Conservation (phyloP, 2,888 invertebrate genomes). For the Scaptodrosophila latifasciaeformis region DNA sequence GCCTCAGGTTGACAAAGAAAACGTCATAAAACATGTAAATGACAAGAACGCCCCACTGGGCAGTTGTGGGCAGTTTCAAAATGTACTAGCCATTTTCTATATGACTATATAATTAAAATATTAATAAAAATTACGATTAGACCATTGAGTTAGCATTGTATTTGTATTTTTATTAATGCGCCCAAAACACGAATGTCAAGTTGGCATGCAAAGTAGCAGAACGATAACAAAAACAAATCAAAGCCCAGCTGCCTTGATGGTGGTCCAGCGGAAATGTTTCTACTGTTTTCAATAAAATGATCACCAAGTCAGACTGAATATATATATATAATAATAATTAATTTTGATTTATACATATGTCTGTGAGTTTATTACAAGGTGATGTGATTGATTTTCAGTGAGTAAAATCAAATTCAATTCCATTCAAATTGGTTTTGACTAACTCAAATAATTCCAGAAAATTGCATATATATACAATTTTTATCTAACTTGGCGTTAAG, state of each 20-base stretch:
- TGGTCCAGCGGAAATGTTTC: constrained; percentile 20
- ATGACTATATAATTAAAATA: constrained; percentile 62
- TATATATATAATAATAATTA: constrained; percentile 5
- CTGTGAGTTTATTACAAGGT: background rate
- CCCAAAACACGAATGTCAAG: constrained; percentile 34
- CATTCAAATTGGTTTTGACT: no score
- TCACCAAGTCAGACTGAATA: no score
- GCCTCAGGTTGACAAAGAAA: background rate
- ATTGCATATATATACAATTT: background rate
- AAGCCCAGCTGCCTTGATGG: background rate
- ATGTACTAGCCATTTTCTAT: no score
- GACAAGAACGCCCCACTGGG: constrained; percentile 31
- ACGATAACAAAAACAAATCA: no score
- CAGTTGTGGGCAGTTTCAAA: no score
- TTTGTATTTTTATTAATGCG: constrained; percentile 38
- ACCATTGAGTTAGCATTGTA: constrained; percentile 18
- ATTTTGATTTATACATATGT: constrained; percentile 16
- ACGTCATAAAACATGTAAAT: background rate
- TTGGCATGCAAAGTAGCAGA: background rate
- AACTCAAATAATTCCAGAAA: background rate
- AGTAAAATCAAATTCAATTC: no score
- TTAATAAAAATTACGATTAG: constrained; percentile 43
- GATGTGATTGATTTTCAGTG: constrained; percentile 7
- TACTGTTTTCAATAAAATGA: no score
- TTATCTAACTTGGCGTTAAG: no score